Evolutionary conservation across 2,888 invertebrate genomes (phyloP), one percentile per base, ranked within the genome.

Genomic region (Ischnura elegans): DNA sequence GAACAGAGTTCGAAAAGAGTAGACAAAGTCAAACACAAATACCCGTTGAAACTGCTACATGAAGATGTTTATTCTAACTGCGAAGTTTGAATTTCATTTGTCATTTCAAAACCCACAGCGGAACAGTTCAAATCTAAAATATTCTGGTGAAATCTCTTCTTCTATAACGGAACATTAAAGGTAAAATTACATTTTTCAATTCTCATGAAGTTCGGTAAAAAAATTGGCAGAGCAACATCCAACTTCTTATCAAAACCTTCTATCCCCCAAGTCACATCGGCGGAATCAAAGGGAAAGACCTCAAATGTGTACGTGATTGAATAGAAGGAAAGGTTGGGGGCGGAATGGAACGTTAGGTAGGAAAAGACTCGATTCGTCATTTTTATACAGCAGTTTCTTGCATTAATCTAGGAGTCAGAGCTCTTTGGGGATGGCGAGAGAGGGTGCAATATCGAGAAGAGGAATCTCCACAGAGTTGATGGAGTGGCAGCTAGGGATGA

Each of bases 401-500:
- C 51, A 61, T 43, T 90, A 36, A 61, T 61, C 61, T 61, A 43
- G 36, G 36, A 25, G 29, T 25, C 10, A 90, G 13, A 10, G 61
- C 19, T 25, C 90, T 21, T 0, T 42, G 10, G 87, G 87, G 87
- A 61, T 36, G 42, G 51, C 6, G n/a, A n/a, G n/a, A n/a, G n/a
- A 36, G 36, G 43, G 86, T 45, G n/a, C 45, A 10, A 36, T 0
- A 61, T 90, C 90, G 61, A 90, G 61, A 90, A 36, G 16, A 36
- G 76, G 90, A 90, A 86, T 86, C 43, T 86, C 45, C 46, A 86
- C 55, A 43, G 43, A 45, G n/a, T 90, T n/a, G 86, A 46, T 43
- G 43, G 86, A 46, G 46, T 19, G 29, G 4, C 29, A n/a, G 13
- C n/a, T 45, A 46, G 45, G 90, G 45, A 1, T 61, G 90, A 42